These are phyloP conservation scores for Tachina grossa DNA, from an alignment of 2,888 invertebrate species.

Conservation along the genomic window DNA sequence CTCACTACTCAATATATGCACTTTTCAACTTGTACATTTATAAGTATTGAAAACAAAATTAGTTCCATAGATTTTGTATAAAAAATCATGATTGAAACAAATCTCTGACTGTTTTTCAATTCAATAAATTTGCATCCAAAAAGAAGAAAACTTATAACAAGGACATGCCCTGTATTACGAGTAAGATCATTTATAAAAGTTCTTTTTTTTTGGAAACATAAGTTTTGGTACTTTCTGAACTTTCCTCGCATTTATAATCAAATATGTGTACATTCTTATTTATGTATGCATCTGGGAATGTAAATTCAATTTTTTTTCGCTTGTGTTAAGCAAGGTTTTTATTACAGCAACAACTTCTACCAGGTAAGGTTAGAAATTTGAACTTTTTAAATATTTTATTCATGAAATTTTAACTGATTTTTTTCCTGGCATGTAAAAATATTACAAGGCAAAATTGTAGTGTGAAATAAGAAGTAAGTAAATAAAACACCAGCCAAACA, in stretches of 20 bases:
- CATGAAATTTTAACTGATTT: conserved; percentile 65
- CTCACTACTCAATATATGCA: no score
- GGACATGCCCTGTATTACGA: no score
- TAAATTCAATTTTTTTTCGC: neutral
- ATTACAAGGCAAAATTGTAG: conserved; percentile 50
- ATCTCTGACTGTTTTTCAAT: no score
- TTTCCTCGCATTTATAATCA: neutral
- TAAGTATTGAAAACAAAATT: no score
- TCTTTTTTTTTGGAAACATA: no score
- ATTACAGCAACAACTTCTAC: conserved; percentile 34
- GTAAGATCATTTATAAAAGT: no score
- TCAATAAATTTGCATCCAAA: no score
- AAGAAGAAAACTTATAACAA: no score
- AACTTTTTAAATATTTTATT: conserved; percentile 69
- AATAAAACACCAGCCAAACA: conserved; percentile 11
- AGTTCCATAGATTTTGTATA: no score
- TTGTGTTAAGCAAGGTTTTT: conserved; percentile 23
- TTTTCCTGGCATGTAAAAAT: conserved; percentile 60
- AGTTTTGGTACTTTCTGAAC: neutral
- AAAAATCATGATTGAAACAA: no score
- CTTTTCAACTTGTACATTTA: no score
- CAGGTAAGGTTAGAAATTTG: conserved; percentile 64
- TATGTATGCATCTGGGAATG: conserved; percentile 3
- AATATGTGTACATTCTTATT: neutral
- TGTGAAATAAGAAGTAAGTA: conserved; percentile 34